A percentile compares a stretch with the other conserved stretches of the same genome.
These are phyloP conservation scores for Upupa epops DNA, from an alignment of 2,113 vertebrate species.

Conservation along the genomic window DNA sequence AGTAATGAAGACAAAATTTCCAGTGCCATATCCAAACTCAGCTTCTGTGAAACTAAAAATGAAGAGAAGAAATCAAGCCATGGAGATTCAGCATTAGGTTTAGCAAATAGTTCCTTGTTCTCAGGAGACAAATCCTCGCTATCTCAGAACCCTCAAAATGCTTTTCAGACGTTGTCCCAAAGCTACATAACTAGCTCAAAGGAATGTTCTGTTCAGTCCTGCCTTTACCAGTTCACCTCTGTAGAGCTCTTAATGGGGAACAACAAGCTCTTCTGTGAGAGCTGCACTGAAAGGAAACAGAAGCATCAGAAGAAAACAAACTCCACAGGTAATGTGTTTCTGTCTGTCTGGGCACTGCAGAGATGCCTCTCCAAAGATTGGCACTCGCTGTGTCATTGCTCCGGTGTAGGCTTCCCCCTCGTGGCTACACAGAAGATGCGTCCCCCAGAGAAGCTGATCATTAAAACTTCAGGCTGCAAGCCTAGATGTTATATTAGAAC, in stretches of 20 bases:
- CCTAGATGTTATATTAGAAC: background rate
- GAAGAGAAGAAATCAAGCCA: constrained; percentile 59
- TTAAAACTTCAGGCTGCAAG: background rate
- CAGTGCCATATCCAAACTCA: constrained; percentile 81
- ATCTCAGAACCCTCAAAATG: constrained; percentile 76
- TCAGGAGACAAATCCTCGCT: constrained; percentile 48
- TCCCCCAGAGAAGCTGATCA: background rate
- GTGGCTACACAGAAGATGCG: background rate
- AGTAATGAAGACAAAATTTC: constrained; percentile 70
- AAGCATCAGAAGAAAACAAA: constrained; percentile 79
- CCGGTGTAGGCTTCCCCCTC: background rate
- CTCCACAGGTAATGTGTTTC: constrained; percentile 74
- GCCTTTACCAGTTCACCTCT: constrained; percentile 95
- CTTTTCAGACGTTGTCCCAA: constrained; percentile 93
- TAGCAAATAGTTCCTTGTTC: constrained; percentile 48
- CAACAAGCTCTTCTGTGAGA: constrained; percentile 96
- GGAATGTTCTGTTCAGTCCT: constrained; percentile 97
- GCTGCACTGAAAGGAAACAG: constrained; percentile 86
- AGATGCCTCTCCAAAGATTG: background rate
- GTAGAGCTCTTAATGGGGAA: constrained; percentile 97
- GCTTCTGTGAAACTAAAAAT: constrained; percentile 65
- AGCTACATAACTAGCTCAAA: constrained; percentile 92
- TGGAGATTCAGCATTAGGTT: constrained; percentile 12
- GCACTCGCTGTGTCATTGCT: background rate
- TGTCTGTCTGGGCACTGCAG: background rate